Evolutionary conservation across 2,797 vertebrate species (phyloP).

Genomic region (Momotus momota): DNA sequence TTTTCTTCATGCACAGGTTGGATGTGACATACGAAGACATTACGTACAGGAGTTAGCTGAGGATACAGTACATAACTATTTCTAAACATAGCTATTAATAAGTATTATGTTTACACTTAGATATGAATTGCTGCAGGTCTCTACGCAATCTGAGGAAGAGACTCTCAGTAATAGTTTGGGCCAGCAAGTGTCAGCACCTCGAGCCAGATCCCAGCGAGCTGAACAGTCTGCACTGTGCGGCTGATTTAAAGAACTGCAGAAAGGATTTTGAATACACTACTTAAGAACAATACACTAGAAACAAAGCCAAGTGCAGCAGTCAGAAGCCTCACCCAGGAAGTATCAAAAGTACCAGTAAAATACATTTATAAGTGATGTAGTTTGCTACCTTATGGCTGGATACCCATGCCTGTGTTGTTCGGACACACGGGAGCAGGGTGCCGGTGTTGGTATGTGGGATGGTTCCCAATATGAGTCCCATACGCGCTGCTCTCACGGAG

Average conservation of each 20-base stretch:
- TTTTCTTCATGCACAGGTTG: neutral
- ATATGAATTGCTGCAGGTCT: neutral
- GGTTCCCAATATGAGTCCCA: fast-evolving
- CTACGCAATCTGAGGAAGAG: neutral
- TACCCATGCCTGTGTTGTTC: fast-evolving
- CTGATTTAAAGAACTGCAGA: neutral
- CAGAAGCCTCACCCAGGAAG: neutral
- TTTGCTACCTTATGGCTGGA: neutral
- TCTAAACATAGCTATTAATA: neutral
- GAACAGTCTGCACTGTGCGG: neutral
- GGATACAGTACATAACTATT: neutral
- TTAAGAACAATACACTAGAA: neutral
- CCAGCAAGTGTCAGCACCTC: neutral
- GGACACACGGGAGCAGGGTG: neutral
- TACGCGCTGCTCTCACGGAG: neutral
- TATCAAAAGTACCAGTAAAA: neutral
- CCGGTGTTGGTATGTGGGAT: fast-evolving
- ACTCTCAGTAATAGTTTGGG: neutral
- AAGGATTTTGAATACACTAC: neutral
- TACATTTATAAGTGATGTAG: neutral
- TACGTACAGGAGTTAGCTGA: neutral
- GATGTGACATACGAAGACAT: neutral
- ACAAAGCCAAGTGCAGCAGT: neutral
- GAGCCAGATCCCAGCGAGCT: neutral
- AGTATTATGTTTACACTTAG: neutral